Base-by-base conservation (phyloP, 2,888 invertebrate species). In the Dinocampus coccinellae region DNA sequence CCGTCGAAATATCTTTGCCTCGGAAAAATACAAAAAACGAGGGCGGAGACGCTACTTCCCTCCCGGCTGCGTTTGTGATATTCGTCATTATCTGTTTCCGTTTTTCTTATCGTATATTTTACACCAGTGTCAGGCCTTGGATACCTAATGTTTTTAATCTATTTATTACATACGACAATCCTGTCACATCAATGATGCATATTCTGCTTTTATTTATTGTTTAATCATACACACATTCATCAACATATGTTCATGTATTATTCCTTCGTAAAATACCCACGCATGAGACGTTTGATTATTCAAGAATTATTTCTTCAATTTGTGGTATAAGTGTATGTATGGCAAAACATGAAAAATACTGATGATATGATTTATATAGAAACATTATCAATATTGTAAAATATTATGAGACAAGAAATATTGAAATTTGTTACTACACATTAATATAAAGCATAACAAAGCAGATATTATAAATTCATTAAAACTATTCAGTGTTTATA, bases 31-130 rank as follows among this genome's bases (percentile, higher is more conserved):
- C 63, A 66, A 73, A 69, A 69, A 78, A 76, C 70, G 80, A 81
- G 78, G 82, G 82, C 83, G 85, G 85, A 80, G 84, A 80, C 79
- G 79, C 80, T 78, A 80, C 81, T 85, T 85, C 86, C 87, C 85
- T 76, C 79, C 78, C 71, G 79, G 74, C 77, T 78, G 75, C 73
- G 76, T 52, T 72, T 67, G 75, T 74, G 81, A 76, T 84, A 84
- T 85, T 84, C 81, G 78, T 76, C 74, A 73, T 77, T 87, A 87
- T 87, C 86, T 80, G 79, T 77, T 85, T 87, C 87, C 87, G 83
- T 79, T 81, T 74, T 67, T 57, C 73, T 84, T 85, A 84, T 84
- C 84, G 69, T 66, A 80, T 61, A 78, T 76, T 69, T 75, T 36
- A 24, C 22, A 39, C 61, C 36, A 47, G 52, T 73, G 73, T 70